Conservation (phyloP, 2,113 vertebrate species). For the Muntiacus muntjak region DNA sequence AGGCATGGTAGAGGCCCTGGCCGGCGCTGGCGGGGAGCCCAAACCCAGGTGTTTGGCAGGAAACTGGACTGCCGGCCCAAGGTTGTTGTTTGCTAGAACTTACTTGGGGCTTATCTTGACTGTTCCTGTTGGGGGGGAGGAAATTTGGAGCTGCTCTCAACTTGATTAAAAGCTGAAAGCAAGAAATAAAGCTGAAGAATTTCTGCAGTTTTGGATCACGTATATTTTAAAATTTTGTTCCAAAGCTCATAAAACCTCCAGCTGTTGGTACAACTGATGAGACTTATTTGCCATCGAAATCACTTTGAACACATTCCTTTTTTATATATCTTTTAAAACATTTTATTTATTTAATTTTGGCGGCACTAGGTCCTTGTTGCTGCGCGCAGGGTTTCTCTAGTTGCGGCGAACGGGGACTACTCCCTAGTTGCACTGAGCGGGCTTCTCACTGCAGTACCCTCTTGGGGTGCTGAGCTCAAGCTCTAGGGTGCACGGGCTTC, state of each 20-base stretch:
- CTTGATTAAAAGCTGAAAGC: background rate
- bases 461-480: background rate
- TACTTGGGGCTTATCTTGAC: background rate
- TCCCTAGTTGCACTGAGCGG: background rate
- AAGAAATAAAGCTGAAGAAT: background rate
- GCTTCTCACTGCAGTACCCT: background rate
- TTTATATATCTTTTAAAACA: background rate
- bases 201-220: background rate
- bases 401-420: accelerated
- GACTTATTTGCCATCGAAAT: background rate
- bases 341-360: background rate
- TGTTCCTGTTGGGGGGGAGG: background rate
- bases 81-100: background rate
- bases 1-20: background rate
- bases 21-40: background rate
- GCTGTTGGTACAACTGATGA: background rate
- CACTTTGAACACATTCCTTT: background rate
- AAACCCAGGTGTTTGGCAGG: background rate
- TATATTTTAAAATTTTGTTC: background rate
- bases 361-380: background rate
- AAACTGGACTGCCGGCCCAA: background rate
- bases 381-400: background rate
- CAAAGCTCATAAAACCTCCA: background rate
- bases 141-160: background rate
- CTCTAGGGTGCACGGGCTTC: background rate